Percentiles rank a stretch among this genome's conserved stretches.
phyloP scores from a whole-genome alignment of 1,140 invertebrate genomes.

The Whitmania pigra region DNA sequence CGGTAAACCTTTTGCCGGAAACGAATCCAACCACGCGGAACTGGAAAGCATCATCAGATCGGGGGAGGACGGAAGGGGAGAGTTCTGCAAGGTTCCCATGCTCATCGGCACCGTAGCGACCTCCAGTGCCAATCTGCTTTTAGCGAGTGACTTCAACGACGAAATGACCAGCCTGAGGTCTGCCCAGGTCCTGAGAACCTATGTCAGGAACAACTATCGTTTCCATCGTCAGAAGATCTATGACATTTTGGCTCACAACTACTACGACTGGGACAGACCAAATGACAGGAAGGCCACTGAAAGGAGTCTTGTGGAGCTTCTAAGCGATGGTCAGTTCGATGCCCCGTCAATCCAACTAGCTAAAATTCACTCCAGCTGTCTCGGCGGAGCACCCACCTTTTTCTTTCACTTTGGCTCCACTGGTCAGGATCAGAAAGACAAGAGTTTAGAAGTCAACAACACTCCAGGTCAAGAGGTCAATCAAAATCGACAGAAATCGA shows the following conservation, averaged over 20 bases:
- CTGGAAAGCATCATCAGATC: too few relatives aligned
- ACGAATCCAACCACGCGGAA: too few relatives aligned
- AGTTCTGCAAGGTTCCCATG: conserved; percentile 51
- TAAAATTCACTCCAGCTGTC: conserved; percentile 43
- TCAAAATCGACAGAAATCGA: background rate
- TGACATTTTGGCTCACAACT: conserved; percentile 90
- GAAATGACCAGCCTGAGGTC: conserved; percentile 52
- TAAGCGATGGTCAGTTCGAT: conserved; percentile 74
- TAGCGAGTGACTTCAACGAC: conserved; percentile 74
- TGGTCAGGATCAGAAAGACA: conserved; percentile 20
- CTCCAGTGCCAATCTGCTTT: conserved; percentile 75
- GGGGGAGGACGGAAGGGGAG: too few relatives aligned
- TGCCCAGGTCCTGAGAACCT: conserved; percentile 79
- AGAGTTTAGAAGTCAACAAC: background rate
- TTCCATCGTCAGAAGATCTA: conserved; percentile 90
- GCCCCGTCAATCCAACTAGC: conserved; percentile 73
- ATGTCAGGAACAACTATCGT: conserved; percentile 70
- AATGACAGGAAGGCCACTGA: conserved; percentile 5
- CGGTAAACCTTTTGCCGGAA: too few relatives aligned
- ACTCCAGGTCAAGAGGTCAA: background rate
- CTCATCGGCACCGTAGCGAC: conserved; percentile 82
- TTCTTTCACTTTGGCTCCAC: conserved; percentile 36
- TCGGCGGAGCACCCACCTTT: conserved; percentile 29
- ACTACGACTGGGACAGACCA: conserved; percentile 78
- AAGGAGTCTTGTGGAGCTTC: conserved; percentile 59